Evolutionary conservation across 2,888 invertebrate genomes (phyloP), one percentile per base, ranked within the genome.

Genomic region (Oegoconia quadripuncta): DNA sequence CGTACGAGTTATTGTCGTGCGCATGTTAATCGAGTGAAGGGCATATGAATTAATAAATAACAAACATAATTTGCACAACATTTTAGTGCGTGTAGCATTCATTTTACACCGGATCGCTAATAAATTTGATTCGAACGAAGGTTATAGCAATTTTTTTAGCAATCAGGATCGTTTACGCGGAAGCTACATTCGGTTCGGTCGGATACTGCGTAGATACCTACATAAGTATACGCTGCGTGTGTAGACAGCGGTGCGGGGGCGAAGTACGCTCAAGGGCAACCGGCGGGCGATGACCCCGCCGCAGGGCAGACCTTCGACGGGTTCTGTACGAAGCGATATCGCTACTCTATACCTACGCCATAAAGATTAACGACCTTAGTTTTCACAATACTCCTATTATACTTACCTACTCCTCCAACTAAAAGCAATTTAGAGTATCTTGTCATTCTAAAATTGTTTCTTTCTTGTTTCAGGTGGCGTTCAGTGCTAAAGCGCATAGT

Each of bases 221-320:
- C n/a, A 30, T 37, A 34, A 35, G 39, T 17, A 30, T 20, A 32
- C 41, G 41, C 17, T 30, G 39, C 42, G 36, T 44, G 46, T n/a
- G n/a, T n/a, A n/a, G n/a, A n/a, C n/a, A 32, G 26, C 56, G 52
- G 62, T 55, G 63, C 52, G 70, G 64, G 78, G 74, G 77, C 79
- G 77, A 75, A 72, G 77, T 68, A 72, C 80, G 71, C 74, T 79
- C 83, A 83, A 84, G 82, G 83, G 75, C 81, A 80, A 56, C 54
- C 64, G 57, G 46, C 68, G 82, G 78, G 60, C 75, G 75, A 75
- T 68, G 81, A 82, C 79, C 82, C 72, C 67, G 61, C 52, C 52
- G 55, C 59, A n/a, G n/a, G n/a, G n/a, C n/a, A 57, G 58, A 64
- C 59, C 62, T 62, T 54, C 56, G 42, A 52, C 59, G 58, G 61